phyloP scores from a whole-genome alignment of 2,113 vertebrate species.

The Rutilus rutilus region DNA sequence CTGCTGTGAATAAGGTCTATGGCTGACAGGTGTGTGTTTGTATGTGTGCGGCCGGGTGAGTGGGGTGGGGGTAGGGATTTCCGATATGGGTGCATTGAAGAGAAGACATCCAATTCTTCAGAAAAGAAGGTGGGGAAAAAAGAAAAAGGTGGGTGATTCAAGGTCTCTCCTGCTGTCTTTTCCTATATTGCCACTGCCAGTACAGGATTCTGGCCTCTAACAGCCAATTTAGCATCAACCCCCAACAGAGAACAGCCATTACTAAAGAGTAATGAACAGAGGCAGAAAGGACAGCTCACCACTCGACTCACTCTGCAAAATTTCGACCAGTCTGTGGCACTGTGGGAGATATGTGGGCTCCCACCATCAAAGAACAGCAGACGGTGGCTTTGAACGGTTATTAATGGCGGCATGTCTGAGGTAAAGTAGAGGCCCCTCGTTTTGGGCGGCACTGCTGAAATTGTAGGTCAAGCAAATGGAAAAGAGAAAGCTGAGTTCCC shows the following conservation, averaged over 20 bases:
- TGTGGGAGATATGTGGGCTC: constrained; percentile 25
- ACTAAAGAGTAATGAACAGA: constrained; percentile 41
- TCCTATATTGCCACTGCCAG: constrained; percentile 26
- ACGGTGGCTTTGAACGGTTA: constrained; percentile 16
- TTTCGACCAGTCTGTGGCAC: constrained; percentile 26
- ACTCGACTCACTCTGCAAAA: constrained; percentile 34
- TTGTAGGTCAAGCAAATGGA: constrained; percentile 27
- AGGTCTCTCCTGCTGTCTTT: constrained; percentile 55
- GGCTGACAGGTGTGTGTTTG: constrained; percentile 47
- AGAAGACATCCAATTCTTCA: constrained; percentile 48
- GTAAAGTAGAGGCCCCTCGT: neutral
- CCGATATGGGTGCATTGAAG: constrained; percentile 21
- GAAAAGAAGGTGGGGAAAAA: constrained; percentile 21
- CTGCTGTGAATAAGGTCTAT: neutral
- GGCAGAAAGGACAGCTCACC: constrained; percentile 33
- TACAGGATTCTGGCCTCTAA: constrained; percentile 36
- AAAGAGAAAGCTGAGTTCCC: constrained; percentile 9
- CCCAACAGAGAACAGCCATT: constrained; percentile 41
- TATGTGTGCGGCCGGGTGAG: constrained; percentile 31
- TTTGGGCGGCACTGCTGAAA: constrained; percentile 19
- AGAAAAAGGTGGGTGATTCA: constrained; percentile 43
- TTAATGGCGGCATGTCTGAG: constrained; percentile 25
- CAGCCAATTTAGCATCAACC: constrained; percentile 53
- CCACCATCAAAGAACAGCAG: constrained; percentile 11
- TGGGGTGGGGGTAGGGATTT: neutral